phyloP scores from a whole-genome alignment of 2,113 vertebrate species.

The Ictidomys tridecemlineatus region DNA sequence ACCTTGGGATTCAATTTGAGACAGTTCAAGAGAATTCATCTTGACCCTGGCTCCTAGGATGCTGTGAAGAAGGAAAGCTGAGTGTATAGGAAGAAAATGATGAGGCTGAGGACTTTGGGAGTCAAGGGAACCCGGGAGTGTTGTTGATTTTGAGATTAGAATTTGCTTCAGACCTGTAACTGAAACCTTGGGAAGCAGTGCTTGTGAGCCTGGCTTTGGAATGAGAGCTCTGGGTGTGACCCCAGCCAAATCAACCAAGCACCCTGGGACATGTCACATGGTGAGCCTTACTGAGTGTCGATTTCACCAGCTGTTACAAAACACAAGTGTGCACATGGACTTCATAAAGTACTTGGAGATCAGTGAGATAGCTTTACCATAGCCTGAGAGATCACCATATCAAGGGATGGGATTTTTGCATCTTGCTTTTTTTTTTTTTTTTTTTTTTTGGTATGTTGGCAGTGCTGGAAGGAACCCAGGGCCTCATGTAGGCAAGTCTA shows the following conservation, averaged over 20 bases:
- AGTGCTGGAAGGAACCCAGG: no score
- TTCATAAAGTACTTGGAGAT: neutral
- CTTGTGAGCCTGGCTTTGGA: neutral
- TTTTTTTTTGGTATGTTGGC: neutral
- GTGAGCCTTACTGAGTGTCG: neutral
- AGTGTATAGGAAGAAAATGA: neutral
- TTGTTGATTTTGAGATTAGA: neutral
- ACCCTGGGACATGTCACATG: neutral
- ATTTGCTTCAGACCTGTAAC: neutral
- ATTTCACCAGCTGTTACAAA: neutral
- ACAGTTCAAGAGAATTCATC: neutral
- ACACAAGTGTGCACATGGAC: neutral
- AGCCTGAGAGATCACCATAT: neutral
- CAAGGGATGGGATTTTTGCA: neutral
- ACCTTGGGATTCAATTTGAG: neutral
- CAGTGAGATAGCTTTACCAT: neutral
- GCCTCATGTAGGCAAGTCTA: no score
- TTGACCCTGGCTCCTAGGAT: neutral
- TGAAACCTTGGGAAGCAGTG: neutral
- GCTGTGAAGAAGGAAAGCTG: neutral
- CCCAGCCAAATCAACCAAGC: neutral
- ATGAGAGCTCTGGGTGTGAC: neutral
- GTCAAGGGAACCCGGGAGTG: neutral
- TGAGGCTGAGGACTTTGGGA: neutral
- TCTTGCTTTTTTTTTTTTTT: neutral